Base-by-base conservation (phyloP, 2,113 vertebrate species). In the Xiphorhynchus elegans region DNA sequence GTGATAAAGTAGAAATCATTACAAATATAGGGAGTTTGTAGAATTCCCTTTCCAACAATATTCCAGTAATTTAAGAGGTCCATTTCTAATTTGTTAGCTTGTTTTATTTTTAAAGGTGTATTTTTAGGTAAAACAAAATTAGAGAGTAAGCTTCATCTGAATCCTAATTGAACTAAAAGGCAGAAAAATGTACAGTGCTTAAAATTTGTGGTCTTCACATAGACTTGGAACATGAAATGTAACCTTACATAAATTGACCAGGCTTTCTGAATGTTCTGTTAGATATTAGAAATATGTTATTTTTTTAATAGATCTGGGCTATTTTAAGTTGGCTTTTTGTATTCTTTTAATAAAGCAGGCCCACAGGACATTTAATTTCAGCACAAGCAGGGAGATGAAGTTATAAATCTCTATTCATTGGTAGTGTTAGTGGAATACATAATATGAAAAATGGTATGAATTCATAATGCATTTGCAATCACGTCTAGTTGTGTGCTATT, bases 271-370 rank as follows among this genome's bases (percentile, higher is more conserved):
- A 52, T 86, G 37, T 68, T 95, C 35, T 86, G 28, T 82, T 56
- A 70, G 33, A 13, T 90, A 84, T 94, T 97, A 83, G 31, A 95
- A 96, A 72, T 44, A 37, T 35, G 25, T 70, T 73, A 2, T 17
- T 31, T 76, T 88, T 4, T 29, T 77, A 52, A 84, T 42, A 56
- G 50, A 85, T 73, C 56, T 85, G 28, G 44, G 64, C 6, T 47
- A 53, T 6, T 39, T 95, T 50, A 78, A 76, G 49, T 20, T 39
- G 6, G 2, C 6, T 59, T 50, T 60, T 55, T 84, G 33, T 96
- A 29, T 95, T 81, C 9, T 76, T 96, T 95, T 96, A 87, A 81
- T 84, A 89, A 47, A 79, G 50, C 60, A 90, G 37, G 31, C 18
- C 50, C 78, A 84, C 44, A 89, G 46, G 25, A 64, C 21, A 4